Evolutionary conservation across 1,140 invertebrate genomes (phyloP), one percentile per base, ranked within the genome.

Genomic region (Lepidotrigona ventralis): DNA sequence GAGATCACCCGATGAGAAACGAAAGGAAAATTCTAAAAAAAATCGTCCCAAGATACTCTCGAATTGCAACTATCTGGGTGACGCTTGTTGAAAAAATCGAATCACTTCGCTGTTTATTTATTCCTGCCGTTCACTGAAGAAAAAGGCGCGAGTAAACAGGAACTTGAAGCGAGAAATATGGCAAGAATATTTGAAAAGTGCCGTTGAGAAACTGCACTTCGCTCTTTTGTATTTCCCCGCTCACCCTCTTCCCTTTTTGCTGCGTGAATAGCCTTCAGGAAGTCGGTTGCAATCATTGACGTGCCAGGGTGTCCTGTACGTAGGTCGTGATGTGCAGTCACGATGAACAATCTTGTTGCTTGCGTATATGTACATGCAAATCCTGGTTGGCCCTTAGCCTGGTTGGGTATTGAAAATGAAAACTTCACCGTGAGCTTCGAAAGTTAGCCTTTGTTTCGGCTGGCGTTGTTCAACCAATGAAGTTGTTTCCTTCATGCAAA

Each of bases 281-380:
- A 64, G 81, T 74, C 83, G 75, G 17, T 58, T 81, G 85, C 75
- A 77, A 81, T 85, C 86, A 85, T 80, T 81, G 86, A 87, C 86
- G 78, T 78, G 76, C 82, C 82, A 78, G 76, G 86, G 85, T 84
- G 79, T 87, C 83, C 78, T 87, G 75, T 72, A 85, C 86, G 75
- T 87, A 86, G 83, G 83, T 84, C 83, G 71, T 84, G 88, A 89
- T 84, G 85, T 81, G 84, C 85, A 89, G 79, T 54, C 85, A 64
- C 72, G 77, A 85, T 83, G 73, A 83, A 78, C 84, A 72, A 74
- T 70, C 79, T 56, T 51, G 79, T 60, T 81, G 79, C 58, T 56
- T 60, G 63, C 46, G 77, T 60, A 76, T 68, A 81, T 60, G 23
- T 60, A 60, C 58, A 79, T 83, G 86, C 84, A 86, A 89, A 83